A percentile compares a stretch with the other conserved stretches of the same genome.
Conservation (phyloP, 2,797 vertebrate genomes). For the Alectoris magna region DNA sequence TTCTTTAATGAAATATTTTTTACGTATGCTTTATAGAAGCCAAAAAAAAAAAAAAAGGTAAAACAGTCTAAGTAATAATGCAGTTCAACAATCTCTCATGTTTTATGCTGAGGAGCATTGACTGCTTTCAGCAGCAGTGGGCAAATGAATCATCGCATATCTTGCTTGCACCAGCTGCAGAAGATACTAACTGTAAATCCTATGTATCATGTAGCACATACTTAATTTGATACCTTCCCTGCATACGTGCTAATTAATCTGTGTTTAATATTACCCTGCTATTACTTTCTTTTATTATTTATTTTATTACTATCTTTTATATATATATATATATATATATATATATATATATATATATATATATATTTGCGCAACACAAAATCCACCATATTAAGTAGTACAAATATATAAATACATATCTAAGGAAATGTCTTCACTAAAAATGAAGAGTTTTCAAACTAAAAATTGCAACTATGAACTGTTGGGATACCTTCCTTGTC, state of each 20-base stretch:
- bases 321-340: too few relatives aligned
- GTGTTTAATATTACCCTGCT: neutral
- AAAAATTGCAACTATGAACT: neutral
- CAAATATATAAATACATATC: neutral
- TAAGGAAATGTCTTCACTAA: neutral
- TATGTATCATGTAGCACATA: fast-evolving
- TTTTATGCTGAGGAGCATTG: neutral
- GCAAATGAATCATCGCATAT: neutral
- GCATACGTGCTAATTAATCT: neutral
- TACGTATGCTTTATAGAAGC: neutral
- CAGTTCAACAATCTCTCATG: neutral
- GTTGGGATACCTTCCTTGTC: neutral
- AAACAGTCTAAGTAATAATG: neutral
- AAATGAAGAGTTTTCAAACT: neutral
- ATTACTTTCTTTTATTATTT: neutral
- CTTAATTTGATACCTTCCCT: neutral
- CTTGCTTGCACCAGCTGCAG: neutral
- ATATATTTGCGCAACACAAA: neutral
- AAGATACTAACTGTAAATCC: neutral
- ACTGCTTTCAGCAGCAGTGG: neutral
- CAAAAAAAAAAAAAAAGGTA: neutral
- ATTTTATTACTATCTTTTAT: neutral
- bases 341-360: neutral
- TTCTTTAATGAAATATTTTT: neutral
- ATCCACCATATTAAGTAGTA: neutral